phyloP scores from a whole-genome alignment of 2,888 invertebrate species.

The Athetis lepigone region DNA sequence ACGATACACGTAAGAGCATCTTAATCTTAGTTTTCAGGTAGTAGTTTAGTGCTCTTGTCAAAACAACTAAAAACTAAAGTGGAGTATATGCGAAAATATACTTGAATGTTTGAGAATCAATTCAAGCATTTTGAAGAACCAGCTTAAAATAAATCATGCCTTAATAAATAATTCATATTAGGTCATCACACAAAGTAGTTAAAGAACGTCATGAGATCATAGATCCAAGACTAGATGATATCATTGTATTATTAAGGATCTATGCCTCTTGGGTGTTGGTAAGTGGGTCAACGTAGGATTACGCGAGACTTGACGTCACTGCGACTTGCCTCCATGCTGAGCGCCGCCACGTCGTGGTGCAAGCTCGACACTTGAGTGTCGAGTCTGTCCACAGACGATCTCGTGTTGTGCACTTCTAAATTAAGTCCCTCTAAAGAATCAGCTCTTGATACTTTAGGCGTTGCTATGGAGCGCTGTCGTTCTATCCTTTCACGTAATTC shows the following conservation, averaged over 20 bases:
- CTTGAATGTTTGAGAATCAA: conserved; percentile 31
- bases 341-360: conserved; percentile 96
- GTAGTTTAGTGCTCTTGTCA: conserved; percentile 26
- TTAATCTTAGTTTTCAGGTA: conserved; percentile 11
- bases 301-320: conserved; percentile 41
- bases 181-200: conserved; percentile 11
- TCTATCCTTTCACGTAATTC: conserved; percentile 92
- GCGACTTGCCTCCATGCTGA: conserved; percentile 94
- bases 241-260: conserved; percentile 55
- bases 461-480: conserved; percentile 92
- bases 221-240: conserved; percentile 57
- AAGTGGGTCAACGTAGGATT: conserved; percentile 36
- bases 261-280: conserved; percentile 26
- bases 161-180: conserved; percentile 14
- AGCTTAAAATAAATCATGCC: conserved; percentile 7
- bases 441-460: conserved; percentile 88
- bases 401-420: conserved; percentile 89
- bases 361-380: conserved; percentile 95
- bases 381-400: conserved; percentile 92
- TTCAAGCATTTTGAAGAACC: conserved; percentile 10
- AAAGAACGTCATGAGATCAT: conserved; percentile 27
- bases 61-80: conserved; percentile 34
- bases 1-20: conserved; percentile 4
- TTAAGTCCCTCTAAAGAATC: conserved; percentile 92
- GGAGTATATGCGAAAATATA: conserved; percentile 17